These are phyloP conservation scores for Vulpes vulpes DNA, from an alignment of 2,113 vertebrate species.

Conservation along the genomic window DNA sequence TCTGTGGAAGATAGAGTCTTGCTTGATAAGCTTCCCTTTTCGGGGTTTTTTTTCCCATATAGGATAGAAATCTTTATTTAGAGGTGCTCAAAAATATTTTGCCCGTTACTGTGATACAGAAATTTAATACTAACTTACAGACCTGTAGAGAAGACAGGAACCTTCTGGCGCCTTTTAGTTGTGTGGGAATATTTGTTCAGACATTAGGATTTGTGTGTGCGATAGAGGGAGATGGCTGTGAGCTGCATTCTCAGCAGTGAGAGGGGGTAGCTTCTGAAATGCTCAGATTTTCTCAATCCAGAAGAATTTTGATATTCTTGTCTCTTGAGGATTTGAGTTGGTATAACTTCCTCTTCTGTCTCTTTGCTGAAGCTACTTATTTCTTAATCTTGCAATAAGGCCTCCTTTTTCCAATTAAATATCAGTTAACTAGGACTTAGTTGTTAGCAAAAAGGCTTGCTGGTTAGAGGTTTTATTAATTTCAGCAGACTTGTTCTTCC, in stretches of 20 bases:
- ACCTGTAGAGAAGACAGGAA: not conserved
- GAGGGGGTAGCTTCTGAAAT: not conserved
- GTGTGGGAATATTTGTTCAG: not conserved
- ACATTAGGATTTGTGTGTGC: not conserved
- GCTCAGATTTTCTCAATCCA: not conserved
- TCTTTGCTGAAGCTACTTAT: not conserved
- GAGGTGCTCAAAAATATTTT: constrained; percentile 42
- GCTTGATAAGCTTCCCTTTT: constrained; percentile 9
- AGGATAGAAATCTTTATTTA: constrained; percentile 1
- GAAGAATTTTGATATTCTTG: not conserved
- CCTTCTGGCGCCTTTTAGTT: constrained; percentile 1
- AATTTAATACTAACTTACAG: constrained; percentile 21
- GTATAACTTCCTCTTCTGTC: not conserved
- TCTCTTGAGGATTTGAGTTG: not conserved
- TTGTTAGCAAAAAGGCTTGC: not conserved
- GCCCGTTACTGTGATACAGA: not conserved
- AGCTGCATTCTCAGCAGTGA: not conserved
- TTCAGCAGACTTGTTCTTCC: not conserved
- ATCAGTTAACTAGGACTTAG: constrained; percentile 9
- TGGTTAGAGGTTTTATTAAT: constrained; percentile 28
- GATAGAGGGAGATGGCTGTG: not conserved
- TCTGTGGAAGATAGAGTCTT: constrained; percentile 2
- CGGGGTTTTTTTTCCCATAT: not conserved
- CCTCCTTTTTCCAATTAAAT: not conserved
- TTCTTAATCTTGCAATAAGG: not conserved